Evolutionary conservation across 2,797 vertebrate genomes (phyloP).

Genomic region (Cyprinodon diabolis): DNA sequence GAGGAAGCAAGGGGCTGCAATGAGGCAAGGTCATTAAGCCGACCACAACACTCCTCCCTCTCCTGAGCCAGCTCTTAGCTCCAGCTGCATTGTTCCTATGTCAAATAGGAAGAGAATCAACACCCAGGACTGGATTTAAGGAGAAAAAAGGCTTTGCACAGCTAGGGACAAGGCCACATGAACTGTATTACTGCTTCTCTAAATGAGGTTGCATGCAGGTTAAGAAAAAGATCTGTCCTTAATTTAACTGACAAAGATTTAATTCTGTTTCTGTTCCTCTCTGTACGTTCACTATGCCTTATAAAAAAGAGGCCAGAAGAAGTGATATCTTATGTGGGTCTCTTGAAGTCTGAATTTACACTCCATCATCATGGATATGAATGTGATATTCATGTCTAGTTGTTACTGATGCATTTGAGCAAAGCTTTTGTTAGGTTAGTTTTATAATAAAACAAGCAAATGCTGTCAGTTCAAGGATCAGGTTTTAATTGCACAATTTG

Average conservation of each 20-base stretch:
- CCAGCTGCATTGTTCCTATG: slow-evolving; percentile 65
- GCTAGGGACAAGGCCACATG: slow-evolving; percentile 40
- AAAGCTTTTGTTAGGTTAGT: no score
- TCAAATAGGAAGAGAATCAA: slow-evolving; percentile 75
- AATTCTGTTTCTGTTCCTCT: slow-evolving; percentile 25
- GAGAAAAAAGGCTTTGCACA: slow-evolving; percentile 29
- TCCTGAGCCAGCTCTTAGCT: slow-evolving; percentile 58
- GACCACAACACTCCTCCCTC: slow-evolving; percentile 70
- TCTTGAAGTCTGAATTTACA: no score
- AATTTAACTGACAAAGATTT: slow-evolving; percentile 64
- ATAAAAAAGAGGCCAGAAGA: slow-evolving; percentile 44
- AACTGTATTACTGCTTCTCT: slow-evolving; percentile 68
- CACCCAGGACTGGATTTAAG: slow-evolving; percentile 49
- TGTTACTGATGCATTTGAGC: no score
- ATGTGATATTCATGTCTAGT: no score
- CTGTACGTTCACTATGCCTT: slow-evolving; percentile 28
- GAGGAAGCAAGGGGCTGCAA: slow-evolving; percentile 58
- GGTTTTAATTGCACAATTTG: no score
- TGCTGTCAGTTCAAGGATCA: no score
- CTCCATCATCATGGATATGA: no score
- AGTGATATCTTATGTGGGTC: not conserved
- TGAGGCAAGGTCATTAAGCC: slow-evolving; percentile 73
- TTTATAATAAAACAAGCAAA: no score
- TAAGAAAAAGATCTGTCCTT: slow-evolving; percentile 73
- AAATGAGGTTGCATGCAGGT: slow-evolving; percentile 59